Evolutionary conservation across 2,888 invertebrate genomes (phyloP).

Genomic region (Drosophila paramelanica): DNA sequence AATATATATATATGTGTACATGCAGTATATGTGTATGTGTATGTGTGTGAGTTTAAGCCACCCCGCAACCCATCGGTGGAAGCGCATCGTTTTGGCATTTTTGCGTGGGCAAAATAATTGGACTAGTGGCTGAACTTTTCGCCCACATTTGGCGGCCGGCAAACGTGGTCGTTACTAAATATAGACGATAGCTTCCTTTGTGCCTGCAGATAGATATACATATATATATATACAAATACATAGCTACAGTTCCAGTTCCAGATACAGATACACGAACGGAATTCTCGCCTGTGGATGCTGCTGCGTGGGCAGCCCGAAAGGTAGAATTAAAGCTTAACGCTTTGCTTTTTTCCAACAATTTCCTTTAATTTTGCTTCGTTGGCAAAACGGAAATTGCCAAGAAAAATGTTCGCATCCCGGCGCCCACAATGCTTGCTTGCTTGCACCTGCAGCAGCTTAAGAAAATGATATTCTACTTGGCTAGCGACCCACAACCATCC

Average conservation of each 20-base stretch:
- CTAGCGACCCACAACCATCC: conserved; percentile 1
- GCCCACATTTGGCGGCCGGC: conserved; percentile 51
- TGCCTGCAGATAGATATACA: conserved; percentile 7
- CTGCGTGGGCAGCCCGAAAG: conserved; percentile 25
- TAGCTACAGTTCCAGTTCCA: conserved; percentile 6
- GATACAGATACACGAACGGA: conserved; percentile 16
- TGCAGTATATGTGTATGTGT: background rate
- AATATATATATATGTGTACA: too few species aligned
- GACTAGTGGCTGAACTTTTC: conserved; percentile 26
- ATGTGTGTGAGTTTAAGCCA: background rate
- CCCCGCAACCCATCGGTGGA: conserved; percentile 2
- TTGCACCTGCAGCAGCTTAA: conserved; percentile 39
- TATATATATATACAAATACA: conserved; percentile 1
- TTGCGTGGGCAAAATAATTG: conserved; percentile 44
- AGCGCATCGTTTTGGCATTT: conserved; percentile 39
- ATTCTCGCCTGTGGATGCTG: conserved; percentile 13
- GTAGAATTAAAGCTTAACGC: conserved; percentile 10
- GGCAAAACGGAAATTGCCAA: conserved; percentile 37
- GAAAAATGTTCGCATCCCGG: conserved; percentile 23
- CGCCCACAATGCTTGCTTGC: background rate
- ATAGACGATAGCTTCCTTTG: conserved; percentile 31
- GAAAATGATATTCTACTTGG: conserved; percentile 19
- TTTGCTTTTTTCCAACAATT: conserved; percentile 4
- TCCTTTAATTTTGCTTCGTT: conserved; percentile 21
- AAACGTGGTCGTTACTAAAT: conserved; percentile 45